These are phyloP conservation scores for Drosophila ficusphila DNA, from an alignment of 1,140 invertebrate species.

Conservation along the genomic window DNA sequence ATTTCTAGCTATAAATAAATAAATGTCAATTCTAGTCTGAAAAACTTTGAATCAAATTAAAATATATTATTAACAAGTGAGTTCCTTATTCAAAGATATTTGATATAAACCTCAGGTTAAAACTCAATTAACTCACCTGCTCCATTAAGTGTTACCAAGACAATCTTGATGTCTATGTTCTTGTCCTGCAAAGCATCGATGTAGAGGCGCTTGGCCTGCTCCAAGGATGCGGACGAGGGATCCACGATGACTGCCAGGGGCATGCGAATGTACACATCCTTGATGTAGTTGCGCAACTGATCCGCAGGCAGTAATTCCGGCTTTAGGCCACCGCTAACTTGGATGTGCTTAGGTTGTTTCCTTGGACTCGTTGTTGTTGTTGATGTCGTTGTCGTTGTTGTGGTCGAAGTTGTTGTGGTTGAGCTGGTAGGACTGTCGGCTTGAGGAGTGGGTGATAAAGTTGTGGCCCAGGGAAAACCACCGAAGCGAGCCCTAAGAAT, in stretches of 20 bases:
- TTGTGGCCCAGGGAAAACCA: conserved; percentile 48
- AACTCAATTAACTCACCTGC: conserved; percentile 58
- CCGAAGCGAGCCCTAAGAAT: conserved; percentile 50
- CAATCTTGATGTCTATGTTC: conserved; percentile 80
- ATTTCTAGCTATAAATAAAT: too few species aligned
- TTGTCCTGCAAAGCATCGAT: conserved; percentile 82
- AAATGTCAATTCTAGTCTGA: too few species aligned
- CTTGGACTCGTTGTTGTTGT: conserved; percentile 42
- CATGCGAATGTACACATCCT: conserved; percentile 86
- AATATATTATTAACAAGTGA: too few species aligned
- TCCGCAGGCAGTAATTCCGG: conserved; percentile 74
- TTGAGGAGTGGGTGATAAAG: conserved; percentile 15
- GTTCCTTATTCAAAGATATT: too few species aligned
- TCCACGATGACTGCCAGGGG: conserved; percentile 86
- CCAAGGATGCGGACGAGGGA: conserved; percentile 83
- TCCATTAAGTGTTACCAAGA: conserved; percentile 79
- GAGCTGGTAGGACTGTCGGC: conserved; percentile 11
- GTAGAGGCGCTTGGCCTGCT: conserved; percentile 85
- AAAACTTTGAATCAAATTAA: too few species aligned
- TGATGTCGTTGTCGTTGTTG: conserved; percentile 34
- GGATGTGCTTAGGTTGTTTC: conserved; percentile 69
- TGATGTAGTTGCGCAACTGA: conserved; percentile 85
- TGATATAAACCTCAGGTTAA: too few species aligned
- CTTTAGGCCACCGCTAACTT: conserved; percentile 37
- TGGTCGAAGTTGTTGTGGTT: conserved; percentile 31